These are phyloP conservation scores for Excalfactoria chinensis DNA, from an alignment of 2,113 vertebrate genomes.

Conservation along the genomic window DNA sequence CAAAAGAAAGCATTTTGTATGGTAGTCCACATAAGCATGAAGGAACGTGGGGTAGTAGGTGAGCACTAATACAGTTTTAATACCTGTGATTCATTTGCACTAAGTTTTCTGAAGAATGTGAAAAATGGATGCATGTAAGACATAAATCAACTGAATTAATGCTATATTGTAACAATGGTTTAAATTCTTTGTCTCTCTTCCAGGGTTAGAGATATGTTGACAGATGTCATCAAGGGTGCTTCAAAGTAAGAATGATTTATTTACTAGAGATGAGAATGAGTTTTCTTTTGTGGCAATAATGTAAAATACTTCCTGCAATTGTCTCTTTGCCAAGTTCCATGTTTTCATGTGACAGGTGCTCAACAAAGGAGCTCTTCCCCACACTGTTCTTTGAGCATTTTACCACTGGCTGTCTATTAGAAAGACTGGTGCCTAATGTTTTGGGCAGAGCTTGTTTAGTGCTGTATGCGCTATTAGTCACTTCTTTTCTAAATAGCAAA, in stretches of 20 bases:
- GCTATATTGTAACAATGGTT: not conserved
- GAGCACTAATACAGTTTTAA: not conserved
- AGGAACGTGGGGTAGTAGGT: not conserved
- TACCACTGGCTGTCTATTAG: not conserved
- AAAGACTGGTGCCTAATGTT: not conserved
- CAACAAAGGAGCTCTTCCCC: not conserved
- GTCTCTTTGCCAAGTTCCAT: not conserved
- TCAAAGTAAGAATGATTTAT: slow-evolving; percentile 87
- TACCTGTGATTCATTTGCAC: not conserved
- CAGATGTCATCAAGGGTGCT: slow-evolving; percentile 88
- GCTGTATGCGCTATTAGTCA: not conserved
- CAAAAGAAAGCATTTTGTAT: not conserved
- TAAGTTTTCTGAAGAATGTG: not conserved
- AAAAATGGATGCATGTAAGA: not conserved
- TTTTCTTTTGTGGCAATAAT: not conserved
- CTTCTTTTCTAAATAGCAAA: not conserved
- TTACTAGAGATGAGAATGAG: not conserved
- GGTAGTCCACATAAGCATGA: not conserved
- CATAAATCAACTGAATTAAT: not conserved
- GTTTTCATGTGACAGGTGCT: not conserved
- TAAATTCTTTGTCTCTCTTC: not conserved
- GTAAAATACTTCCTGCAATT: not conserved
- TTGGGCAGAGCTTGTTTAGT: not conserved
- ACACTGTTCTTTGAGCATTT: not conserved
- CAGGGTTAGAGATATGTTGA: slow-evolving; percentile 94